Conservation (phyloP, 2,888 invertebrate species). For the Apamea sordens region DNA sequence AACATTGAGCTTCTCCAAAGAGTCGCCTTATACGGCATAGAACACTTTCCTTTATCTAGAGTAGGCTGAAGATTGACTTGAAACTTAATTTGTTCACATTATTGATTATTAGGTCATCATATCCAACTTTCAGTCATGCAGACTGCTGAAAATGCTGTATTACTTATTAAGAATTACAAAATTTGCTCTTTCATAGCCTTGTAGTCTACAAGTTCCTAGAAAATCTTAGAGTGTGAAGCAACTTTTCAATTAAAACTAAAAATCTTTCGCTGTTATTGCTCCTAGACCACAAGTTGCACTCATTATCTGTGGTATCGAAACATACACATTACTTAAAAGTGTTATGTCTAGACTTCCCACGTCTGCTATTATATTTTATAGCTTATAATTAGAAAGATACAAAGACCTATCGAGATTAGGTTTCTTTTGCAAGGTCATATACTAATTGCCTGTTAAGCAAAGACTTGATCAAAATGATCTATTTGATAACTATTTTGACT, state of each 20-base stretch:
- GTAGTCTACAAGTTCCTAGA: neutral
- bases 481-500: slow-evolving; percentile 27
- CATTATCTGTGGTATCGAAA: slow-evolving; percentile 24
- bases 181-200: neutral
- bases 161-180: neutral
- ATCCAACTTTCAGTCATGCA: neutral
- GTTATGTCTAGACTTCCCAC: slow-evolving; percentile 17
- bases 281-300: slow-evolving; percentile 9
- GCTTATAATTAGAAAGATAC: slow-evolving; percentile 1
- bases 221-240: neutral
- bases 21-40: too few relatives aligned
- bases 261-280: neutral
- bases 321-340: neutral
- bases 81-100: neutral
- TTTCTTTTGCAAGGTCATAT: slow-evolving; percentile 38
- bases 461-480: slow-evolving; percentile 24
- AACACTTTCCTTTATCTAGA: too few relatives aligned
- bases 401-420: slow-evolving; percentile 6
- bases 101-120: neutral
- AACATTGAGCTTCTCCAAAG: neutral
- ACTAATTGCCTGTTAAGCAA: slow-evolving; percentile 34
- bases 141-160: too few relatives aligned
- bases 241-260: neutral
- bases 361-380: neutral
- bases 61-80: neutral